Base-by-base conservation (phyloP, 2,113 vertebrate genomes). In the Ceyx margarethae region DNA sequence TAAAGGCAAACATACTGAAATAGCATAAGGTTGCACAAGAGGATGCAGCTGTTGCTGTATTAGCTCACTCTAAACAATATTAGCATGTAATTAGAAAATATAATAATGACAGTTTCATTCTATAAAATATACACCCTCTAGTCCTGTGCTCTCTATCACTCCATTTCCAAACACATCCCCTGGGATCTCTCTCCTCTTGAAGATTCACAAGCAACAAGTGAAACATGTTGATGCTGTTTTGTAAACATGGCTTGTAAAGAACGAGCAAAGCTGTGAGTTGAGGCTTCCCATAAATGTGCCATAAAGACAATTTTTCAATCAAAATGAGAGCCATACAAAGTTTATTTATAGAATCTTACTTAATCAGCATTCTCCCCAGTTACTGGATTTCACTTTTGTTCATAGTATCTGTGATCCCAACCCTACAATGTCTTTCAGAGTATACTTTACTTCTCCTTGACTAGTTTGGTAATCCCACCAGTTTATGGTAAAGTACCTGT, bases 1-100 rank as follows among this genome's bases (percentile, higher is more conserved):
- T 85, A 91, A 81, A 89, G 29, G 69, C 45, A 91, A 95, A 86
- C 26, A 75, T 31, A 82, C 31, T 84, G 80, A 84, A 89, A 81
- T 21, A 72, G 31, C 51, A 54, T 35, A 68, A 90, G 46, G 58
- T 40, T 92, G 42, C 12, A 1, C 66, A 58, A 92, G 33, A 66
- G 15, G 58, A 69, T 85, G 66, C 75, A 94, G 60, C 71, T 89
- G 84, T 60, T 73, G 42, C 43, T 75, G 8, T 29, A 76, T 89
- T 81, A 85, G 48, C 76, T 66, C 33, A 79, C 48, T 31, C 42
- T 61, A 65, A 91, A 84, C 29, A 69, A 54, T 60, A 93, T 85
- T 80, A 85, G 19, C 29, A 76, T 62, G 35, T 40, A 82, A 93
- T 85, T 73, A 87, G 71, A 91, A 92, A 92, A 91, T 53, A 51